These are phyloP conservation scores for Martes martes DNA, from an alignment of 2,113 vertebrate genomes.

Conservation along the genomic window DNA sequence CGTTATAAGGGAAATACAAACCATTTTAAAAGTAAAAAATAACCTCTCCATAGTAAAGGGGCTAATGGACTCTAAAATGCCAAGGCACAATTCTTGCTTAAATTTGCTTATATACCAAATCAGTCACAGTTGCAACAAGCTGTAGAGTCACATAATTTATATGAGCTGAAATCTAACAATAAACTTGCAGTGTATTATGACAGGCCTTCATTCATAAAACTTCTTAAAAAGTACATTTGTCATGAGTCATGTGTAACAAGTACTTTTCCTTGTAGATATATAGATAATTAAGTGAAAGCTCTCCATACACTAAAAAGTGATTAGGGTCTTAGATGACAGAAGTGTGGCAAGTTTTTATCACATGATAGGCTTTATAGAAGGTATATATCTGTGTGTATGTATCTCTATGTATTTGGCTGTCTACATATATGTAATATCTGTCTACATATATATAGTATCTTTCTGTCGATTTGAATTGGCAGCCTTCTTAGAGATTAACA, in stretches of 20 bases:
- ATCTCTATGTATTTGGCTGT: background rate
- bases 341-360: background rate
- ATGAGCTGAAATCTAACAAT: background rate
- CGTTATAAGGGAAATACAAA: background rate
- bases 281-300: background rate
- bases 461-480: background rate
- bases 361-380: background rate
- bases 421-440: background rate
- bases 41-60: background rate
- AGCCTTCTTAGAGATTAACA: slow-evolving; percentile 52
- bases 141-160: background rate
- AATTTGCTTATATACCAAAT: background rate
- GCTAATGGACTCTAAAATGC: background rate
- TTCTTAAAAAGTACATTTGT: background rate
- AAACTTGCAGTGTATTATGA: background rate
- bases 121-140: background rate
- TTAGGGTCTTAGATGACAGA: background rate
- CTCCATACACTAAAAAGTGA: background rate
- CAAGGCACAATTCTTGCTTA: background rate
- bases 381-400: background rate
- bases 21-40: background rate
- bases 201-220: background rate
- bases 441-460: background rate
- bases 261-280: slow-evolving; percentile 26
- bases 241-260: background rate